Evolutionary conservation across 2,888 invertebrate species (phyloP), one percentile per base, ranked within the genome.

Genomic region (Ceriagrion tenellum): DNA sequence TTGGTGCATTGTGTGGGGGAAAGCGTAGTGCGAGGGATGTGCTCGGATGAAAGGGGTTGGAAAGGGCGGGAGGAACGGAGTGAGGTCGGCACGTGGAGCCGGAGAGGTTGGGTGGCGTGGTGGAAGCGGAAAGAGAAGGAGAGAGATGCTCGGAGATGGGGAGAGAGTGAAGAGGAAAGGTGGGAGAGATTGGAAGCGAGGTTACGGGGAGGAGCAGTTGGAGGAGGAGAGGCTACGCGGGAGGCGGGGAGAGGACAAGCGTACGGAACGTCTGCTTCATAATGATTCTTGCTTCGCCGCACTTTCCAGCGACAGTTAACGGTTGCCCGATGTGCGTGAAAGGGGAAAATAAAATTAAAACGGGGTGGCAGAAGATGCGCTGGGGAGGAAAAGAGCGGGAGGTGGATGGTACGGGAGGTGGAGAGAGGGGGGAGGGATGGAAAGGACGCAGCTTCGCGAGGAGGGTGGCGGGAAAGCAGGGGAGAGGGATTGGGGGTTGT

Each of bases 201-300:
- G 47, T 47, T 47, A 8, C 4, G 8, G 30, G 30, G 55, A n/a
- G n/a, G n/a, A n/a, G n/a, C n/a, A 20, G 56, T 18, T 18, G 55
- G 20, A 23, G 20, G 59, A 1, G 35, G 35, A 16, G 30, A 16
- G 20, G n/a, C 8, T 20, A n/a, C 20, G 18, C 35, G 69, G 40
- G 69, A 1, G 47, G 26, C 35, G 93, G 69, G 40, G 69, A 1
- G 47, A n/a, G 81, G 93, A n/a, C 30, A 35, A 6, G 90, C 30
- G 35, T 10, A 59, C 13, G 47, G 47, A 35, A 74, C 35, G 91
- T 47, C 47, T 69, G 93, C 93, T 93, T 93, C 93, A 93, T 93
- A 74, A 93, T 93, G 93, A 93, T 93, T 63, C 93, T 74, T 93
- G 93, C 93, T 93, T 93, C 93, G 47, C 74, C 93, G 93, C 93